Evolutionary conservation across 2,113 vertebrate genomes (phyloP).

Genomic region (Peucedramus taeniatus): DNA sequence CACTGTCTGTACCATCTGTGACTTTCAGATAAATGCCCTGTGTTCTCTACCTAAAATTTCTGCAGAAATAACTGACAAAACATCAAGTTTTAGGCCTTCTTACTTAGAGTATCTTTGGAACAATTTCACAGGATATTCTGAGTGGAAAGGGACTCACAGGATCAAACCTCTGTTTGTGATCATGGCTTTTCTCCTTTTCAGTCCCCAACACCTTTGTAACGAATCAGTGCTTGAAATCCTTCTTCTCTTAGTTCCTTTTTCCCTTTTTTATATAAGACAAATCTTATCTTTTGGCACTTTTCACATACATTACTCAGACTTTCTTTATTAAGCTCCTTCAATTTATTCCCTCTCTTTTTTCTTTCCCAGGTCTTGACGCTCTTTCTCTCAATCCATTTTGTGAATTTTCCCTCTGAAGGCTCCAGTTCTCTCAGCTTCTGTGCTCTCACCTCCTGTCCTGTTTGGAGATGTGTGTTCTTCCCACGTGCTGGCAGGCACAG

Average conservation of each 20-base stretch:
- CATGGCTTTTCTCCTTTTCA: not conserved
- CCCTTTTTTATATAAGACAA: not conserved
- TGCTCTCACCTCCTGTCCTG: not conserved
- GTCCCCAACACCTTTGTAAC: not conserved
- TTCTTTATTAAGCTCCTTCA: not conserved
- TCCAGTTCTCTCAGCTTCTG: not conserved
- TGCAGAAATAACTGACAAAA: not conserved
- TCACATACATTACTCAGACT: not conserved
- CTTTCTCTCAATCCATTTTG: not conserved
- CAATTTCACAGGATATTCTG: not conserved
- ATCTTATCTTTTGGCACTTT: not conserved
- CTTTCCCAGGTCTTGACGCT: not conserved
- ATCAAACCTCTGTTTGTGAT: accelerated
- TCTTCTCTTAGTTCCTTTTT: not conserved
- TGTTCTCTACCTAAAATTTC: not conserved
- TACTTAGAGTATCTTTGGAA: not conserved
- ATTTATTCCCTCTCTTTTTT: not conserved
- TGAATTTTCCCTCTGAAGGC: not conserved
- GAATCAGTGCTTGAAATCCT: not conserved
- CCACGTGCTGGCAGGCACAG: not conserved
- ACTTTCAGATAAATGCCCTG: not conserved
- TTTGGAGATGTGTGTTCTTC: not conserved
- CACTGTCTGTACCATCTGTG: not conserved
- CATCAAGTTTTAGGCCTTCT: not conserved
- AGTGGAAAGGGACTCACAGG: not conserved